These are phyloP conservation scores for Phortica magna DNA, from an alignment of 2,888 invertebrate genomes.

Conservation along the genomic window DNA sequence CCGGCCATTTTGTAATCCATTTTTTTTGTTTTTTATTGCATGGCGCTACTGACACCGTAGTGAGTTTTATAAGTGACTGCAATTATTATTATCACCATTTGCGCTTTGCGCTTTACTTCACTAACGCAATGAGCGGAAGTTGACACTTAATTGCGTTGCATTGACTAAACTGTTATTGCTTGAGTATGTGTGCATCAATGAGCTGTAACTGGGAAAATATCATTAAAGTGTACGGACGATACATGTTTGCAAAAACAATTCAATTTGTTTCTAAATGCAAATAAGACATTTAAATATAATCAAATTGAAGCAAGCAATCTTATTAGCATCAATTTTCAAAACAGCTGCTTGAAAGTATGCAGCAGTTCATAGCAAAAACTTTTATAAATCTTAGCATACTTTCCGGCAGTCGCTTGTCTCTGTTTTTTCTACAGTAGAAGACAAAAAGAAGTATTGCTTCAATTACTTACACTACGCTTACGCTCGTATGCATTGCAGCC, in stretches of 20 bases:
- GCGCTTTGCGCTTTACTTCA: neutral
- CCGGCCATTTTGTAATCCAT: neutral
- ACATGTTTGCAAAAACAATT: neutral
- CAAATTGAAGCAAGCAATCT: too few species aligned
- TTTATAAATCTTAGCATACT: neutral
- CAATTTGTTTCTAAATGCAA: neutral
- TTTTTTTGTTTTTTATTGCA: too few species aligned
- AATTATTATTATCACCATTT: neutral
- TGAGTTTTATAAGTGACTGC: slow-evolving; percentile 7
- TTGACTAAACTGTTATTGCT: neutral
- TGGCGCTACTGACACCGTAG: too few species aligned
- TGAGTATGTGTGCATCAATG: neutral
- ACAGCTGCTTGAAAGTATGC: neutral
- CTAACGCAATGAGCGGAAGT: neutral
- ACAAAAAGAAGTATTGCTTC: too few species aligned
- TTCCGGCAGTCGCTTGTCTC: too few species aligned
- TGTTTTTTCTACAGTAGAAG: too few species aligned
- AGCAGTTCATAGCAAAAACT: neutral
- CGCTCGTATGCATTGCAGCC: too few species aligned
- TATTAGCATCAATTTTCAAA: too few species aligned
- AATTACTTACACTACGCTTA: too few species aligned
- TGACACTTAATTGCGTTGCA: slow-evolving; percentile 5
- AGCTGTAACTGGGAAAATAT: too few species aligned
- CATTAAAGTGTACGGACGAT: neutral
- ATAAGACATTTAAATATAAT: too few species aligned